A percentile compares a stretch with the other conserved stretches of the same genome.
Evolutionary conservation across 2,113 vertebrate species (phyloP).

Genomic region (Anolis carolinensis): DNA sequence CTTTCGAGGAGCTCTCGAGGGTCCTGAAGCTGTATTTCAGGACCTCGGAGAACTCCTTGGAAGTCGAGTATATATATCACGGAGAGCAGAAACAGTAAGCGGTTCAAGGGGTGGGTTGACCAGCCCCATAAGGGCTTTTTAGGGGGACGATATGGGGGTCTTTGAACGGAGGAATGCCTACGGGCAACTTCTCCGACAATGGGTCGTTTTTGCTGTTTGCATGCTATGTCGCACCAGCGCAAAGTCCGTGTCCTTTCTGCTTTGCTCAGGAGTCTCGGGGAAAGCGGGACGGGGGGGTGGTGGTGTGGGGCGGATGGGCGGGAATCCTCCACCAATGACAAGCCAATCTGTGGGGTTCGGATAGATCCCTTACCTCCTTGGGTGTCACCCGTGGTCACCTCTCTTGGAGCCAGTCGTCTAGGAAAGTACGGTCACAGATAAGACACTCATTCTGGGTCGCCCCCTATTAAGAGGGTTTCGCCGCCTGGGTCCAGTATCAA

Average conservation of each 20-base stretch:
- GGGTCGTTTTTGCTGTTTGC: constrained; percentile 21
- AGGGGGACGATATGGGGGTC: neutral
- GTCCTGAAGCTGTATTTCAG: no score
- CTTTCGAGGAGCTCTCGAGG: no score
- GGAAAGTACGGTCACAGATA: no score
- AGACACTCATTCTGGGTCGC: neutral
- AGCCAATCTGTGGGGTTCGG: no score
- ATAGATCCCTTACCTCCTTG: neutral
- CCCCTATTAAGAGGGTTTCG: no score
- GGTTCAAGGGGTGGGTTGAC: neutral
- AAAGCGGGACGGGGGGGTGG: neutral
- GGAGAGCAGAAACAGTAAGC: neutral
- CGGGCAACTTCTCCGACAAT: neutral
- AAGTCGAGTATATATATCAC: neutral
- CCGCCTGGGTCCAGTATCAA: no score
- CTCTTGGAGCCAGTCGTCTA: neutral
- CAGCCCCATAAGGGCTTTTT: no score
- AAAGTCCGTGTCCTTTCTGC: constrained; percentile 14
- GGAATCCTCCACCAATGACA: neutral
- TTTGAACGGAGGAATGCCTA: no score
- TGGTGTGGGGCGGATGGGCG: no score
- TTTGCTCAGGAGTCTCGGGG: constrained; percentile 19
- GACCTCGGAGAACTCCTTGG: neutral
- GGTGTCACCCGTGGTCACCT: neutral
- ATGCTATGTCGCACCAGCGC: constrained; percentile 22